Base-by-base conservation (phyloP, 2,113 vertebrate species). In the Bujurquina vittata region DNA sequence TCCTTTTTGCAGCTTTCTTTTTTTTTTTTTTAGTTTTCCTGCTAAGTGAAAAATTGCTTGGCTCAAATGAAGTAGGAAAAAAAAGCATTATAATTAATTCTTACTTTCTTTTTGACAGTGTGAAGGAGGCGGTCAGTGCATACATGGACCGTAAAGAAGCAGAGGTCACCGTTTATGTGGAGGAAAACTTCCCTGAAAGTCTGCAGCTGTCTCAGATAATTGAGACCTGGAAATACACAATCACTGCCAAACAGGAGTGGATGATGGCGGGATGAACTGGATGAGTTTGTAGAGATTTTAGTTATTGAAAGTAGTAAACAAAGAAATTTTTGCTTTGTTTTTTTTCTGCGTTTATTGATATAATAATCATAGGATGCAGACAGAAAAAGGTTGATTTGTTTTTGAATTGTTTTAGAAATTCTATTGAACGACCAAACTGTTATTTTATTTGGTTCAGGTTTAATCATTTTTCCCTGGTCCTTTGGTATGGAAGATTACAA, bases 71-170 rank as follows among this genome's bases (percentile, higher is more conserved):
- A 43, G 17, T 3, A 26, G 2, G 29, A 6, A 77, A 61, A 61
- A 10, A 33, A 10, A 6, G 1, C 40, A 23, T 77, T 22, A 75
- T 57, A 54, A n/a, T 35, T 2, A 17, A 52, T 78, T 6, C 55
- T 0, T 54, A 56, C 11, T 67, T 29, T 78, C 23, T 37, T 23
- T 74, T 18, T 75, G 63, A 52, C 57, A 98, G 97, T 56, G 80
- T 98, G 61, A 96, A 92, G 84, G 94, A 95, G 1, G 94, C 92
- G 0, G 54, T 98, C 14, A 0, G 86, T 20, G 79, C 89, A 4
- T 95, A 95, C 88, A 95, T 98, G 7, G 93, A 95, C 17, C 76
- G 1, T 0, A 97, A 97, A 89, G 83, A 92, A 1, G 78, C 89
- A 0, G 94, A 93, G 0, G 12, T 92, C 5, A 87, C 75, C 20